phyloP scores from a whole-genome alignment of 2,888 invertebrate genomes.

The Athetis lepigone region DNA sequence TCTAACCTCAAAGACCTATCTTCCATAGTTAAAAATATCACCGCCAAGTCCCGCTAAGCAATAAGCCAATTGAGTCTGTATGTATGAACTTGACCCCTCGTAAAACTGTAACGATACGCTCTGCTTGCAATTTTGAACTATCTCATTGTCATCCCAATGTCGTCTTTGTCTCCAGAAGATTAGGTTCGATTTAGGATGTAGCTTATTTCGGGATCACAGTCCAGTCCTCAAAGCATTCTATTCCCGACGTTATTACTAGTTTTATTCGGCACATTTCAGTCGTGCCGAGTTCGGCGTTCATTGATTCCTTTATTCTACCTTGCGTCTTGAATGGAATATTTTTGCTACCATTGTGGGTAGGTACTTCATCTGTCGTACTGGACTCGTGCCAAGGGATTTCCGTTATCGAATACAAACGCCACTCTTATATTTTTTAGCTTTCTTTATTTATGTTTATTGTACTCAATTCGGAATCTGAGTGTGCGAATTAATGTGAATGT shows the following conservation, averaged over 20 bases:
- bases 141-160: conserved; percentile 56
- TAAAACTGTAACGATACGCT: conserved; percentile 72
- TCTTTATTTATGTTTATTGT: conserved; percentile 61
- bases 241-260: conserved; percentile 35
- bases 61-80: conserved; percentile 76
- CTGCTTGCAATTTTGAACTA: conserved; percentile 65
- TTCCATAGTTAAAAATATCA: conserved; percentile 64
- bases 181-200: conserved; percentile 44
- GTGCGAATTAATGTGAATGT: conserved; percentile 46
- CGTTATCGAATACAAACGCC: conserved; percentile 73
- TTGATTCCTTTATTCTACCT: conserved; percentile 80
- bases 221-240: conserved; percentile 25
- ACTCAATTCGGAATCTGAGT: conserved; percentile 36
- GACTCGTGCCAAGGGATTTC: conserved; percentile 82
- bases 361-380: conserved; percentile 79
- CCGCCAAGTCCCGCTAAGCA: conserved; percentile 67
- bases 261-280: conserved; percentile 62
- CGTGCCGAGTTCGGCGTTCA: conserved; percentile 68
- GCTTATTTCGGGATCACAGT: conserved; percentile 31
- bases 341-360: conserved; percentile 82
- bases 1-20: conserved; percentile 21
- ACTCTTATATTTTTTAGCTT: conserved; percentile 62
- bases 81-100: conserved; percentile 82
- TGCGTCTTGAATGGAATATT: conserved; percentile 86
- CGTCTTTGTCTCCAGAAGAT: conserved; percentile 58